Conservation (phyloP, 2,888 invertebrate genomes). For the Lochmaea capreae region DNA sequence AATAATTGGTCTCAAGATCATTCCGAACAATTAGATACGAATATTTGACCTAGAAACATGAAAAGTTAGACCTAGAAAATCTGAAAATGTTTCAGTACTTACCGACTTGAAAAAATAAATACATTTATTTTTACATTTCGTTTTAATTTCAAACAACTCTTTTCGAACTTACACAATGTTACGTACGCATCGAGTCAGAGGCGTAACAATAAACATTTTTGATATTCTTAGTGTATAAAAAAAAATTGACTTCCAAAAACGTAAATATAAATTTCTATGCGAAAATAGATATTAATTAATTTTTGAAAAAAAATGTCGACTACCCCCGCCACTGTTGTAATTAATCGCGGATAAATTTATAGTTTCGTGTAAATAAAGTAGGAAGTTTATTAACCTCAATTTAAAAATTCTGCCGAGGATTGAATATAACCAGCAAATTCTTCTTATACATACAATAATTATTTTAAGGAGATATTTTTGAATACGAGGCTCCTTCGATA, state of each 20-base stretch:
- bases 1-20: too few species aligned
- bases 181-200: neutral
- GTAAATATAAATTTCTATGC: too few species aligned
- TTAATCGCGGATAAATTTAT: constrained; percentile 28
- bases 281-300: too few species aligned
- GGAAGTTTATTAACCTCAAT: constrained; percentile 40
- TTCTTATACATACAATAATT: neutral
- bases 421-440: neutral
- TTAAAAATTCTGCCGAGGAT: constrained; percentile 31
- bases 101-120: constrained; percentile 34
- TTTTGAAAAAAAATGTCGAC: neutral
- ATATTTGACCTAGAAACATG: constrained; percentile 31
- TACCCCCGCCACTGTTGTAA: constrained; percentile 22
- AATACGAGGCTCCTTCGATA: too few species aligned
- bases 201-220: neutral
- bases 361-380: constrained; percentile 40
- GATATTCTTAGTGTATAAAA: too few species aligned
- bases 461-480: neutral
- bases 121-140: constrained; percentile 37
- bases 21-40: neutral
- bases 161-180: constrained; percentile 7
- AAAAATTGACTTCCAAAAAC: too few species aligned
- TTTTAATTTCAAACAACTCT: constrained; percentile 16
- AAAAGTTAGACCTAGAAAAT: constrained; percentile 34
- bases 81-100: constrained; percentile 25